Conservation (phyloP, 2,888 invertebrate species). For the Tinea pellionella region DNA sequence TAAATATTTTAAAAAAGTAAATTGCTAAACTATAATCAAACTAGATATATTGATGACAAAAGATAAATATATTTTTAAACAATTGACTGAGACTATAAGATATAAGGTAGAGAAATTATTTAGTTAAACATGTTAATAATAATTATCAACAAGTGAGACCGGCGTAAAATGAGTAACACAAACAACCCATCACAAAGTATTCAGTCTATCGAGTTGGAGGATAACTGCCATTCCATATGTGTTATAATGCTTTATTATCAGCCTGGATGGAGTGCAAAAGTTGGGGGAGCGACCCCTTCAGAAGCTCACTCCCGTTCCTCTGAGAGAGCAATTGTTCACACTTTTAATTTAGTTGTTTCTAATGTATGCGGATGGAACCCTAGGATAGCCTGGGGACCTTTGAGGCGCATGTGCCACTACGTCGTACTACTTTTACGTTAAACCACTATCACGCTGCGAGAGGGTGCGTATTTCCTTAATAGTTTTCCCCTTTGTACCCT, state of each 20-base stretch:
- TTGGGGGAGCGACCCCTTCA: slow-evolving; percentile 24
- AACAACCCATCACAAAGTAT: slow-evolving; percentile 10
- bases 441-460: slow-evolving; percentile 56
- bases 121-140: not conserved
- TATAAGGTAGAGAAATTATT: not conserved
- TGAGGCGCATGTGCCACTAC: slow-evolving; percentile 23
- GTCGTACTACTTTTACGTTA: slow-evolving; percentile 46
- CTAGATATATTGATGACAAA: too few relatives aligned
- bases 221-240: slow-evolving; percentile 36
- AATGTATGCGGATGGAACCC: slow-evolving; percentile 62
- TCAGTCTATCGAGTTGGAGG: slow-evolving; percentile 6
- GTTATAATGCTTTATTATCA: slow-evolving; percentile 61
- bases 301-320: slow-evolving; percentile 29
- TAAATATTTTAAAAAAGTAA: too few relatives aligned
- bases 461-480: slow-evolving; percentile 56
- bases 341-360: slow-evolving; percentile 67
- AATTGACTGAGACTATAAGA: too few relatives aligned
- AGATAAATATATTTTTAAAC: too few relatives aligned
- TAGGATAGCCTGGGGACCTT: slow-evolving; percentile 29
- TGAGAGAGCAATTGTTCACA: slow-evolving; percentile 53
- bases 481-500: slow-evolving; percentile 62
- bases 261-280: slow-evolving; percentile 31
- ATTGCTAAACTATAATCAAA: too few relatives aligned
- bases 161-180: slow-evolving; percentile 10
- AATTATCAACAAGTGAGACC: not conserved